Percentiles rank a stretch among this genome's conserved stretches.
Evolutionary conservation across 2,888 invertebrate species (phyloP).

Genomic region (Uloborus plumipes): DNA sequence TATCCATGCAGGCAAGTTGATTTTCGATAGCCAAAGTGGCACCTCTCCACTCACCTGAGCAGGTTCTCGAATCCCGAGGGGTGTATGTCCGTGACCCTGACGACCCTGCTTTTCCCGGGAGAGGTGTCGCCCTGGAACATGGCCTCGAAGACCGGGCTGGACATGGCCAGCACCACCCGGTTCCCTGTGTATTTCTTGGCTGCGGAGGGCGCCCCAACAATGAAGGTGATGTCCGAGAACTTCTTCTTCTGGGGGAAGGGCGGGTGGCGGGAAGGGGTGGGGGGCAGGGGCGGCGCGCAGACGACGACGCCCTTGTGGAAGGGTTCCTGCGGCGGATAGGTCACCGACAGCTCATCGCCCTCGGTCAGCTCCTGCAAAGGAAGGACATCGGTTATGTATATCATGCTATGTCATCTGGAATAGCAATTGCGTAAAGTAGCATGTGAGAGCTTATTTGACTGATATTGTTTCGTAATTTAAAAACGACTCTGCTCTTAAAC

Average conservation of each 20-base stretch:
- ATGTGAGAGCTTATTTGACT: too few species aligned
- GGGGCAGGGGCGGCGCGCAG: constrained; percentile 15
- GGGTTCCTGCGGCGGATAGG: constrained; percentile 43
- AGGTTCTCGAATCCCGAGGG: constrained; percentile 68
- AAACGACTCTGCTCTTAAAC: too few species aligned
- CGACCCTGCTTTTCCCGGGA: constrained; percentile 67
- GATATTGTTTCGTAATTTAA: too few species aligned
- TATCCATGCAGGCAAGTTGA: neutral
- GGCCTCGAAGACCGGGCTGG: constrained; percentile 67
- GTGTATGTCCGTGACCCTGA: constrained; percentile 67
- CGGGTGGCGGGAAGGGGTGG: constrained; percentile 4
- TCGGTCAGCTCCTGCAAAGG: constrained; percentile 16
- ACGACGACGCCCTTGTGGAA: constrained; percentile 23
- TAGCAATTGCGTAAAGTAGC: too few species aligned
- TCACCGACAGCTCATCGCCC: constrained; percentile 38
- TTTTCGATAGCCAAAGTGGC: neutral
- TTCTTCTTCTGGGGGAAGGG: constrained; percentile 9
- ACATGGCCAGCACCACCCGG: constrained; percentile 68
- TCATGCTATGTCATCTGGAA: too few species aligned
- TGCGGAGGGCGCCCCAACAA: constrained; percentile 67
- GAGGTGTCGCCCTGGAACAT: constrained; percentile 68
- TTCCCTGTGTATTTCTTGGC: constrained; percentile 68
- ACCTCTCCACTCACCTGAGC: constrained; percentile 50
- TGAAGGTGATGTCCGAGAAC: constrained; percentile 68
- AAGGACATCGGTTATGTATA: neutral